phyloP scores from a whole-genome alignment of 1,140 invertebrate genomes.

The Lordiphosa clarofinis region DNA sequence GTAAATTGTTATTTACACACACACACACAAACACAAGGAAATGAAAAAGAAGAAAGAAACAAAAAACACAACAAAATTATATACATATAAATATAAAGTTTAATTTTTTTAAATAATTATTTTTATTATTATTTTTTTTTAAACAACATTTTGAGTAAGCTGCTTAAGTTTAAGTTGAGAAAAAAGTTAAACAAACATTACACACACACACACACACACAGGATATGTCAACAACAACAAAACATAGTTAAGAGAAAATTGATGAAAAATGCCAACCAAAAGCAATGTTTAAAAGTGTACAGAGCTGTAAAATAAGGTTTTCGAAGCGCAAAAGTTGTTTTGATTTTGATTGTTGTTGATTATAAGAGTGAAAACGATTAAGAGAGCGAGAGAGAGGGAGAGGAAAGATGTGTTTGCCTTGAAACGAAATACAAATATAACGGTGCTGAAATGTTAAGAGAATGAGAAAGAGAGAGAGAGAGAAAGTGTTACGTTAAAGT shows the following conservation, averaged over 20 bases:
- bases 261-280: constrained; percentile 32
- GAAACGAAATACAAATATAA: constrained; percentile 57
- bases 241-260: constrained; percentile 45
- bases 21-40: no score
- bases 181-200: constrained; percentile 5
- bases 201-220: not conserved
- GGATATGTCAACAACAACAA: constrained; percentile 12
- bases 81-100: constrained; percentile 44
- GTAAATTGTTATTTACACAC: no score
- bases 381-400: constrained; percentile 7
- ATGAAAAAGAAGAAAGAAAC: no score
- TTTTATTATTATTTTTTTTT: constrained; percentile 39
- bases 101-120: constrained; percentile 47
- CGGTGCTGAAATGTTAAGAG: constrained; percentile 78
- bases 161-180: constrained; percentile 6
- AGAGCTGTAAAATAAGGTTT: constrained; percentile 62
- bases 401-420: constrained; percentile 71
- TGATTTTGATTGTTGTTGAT: constrained; percentile 42
- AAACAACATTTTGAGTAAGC: not conserved
- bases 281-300: constrained; percentile 52
- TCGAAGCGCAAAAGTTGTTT: constrained; percentile 36
- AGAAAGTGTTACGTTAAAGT: constrained; percentile 61
- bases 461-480: not conserved
- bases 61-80: constrained; percentile 3
- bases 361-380: constrained; percentile 21